Evolutionary conservation across 2,888 invertebrate genomes (phyloP), one percentile per base, ranked within the genome.

Genomic region (Onchidella celtica): DNA sequence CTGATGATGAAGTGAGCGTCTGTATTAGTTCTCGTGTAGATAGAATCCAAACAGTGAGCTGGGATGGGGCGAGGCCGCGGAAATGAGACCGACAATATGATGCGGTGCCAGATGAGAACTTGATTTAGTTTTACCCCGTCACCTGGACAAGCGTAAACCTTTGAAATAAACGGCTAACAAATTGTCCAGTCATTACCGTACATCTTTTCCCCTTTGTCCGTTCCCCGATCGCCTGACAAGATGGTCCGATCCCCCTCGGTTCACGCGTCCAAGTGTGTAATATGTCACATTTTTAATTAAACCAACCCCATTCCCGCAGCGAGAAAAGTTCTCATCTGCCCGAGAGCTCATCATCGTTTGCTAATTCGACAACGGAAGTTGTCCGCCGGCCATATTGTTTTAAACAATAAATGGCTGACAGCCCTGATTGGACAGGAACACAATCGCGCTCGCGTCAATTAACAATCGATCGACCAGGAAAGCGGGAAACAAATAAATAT

Each of bases 331-430:
- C 63, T 59, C 32, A 63, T 38, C 40, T 27, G 27, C 40, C 57
- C n/a, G 61, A 61, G 55, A n/a, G 47, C 76, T 76, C 66, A 66
- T 76, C 66, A 76, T 55, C 76, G 24, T 47, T 38, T 55, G 55
- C n/a, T 66, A 76, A 76, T 76, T 66, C 66, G 40, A 66, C 55
- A 38, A 34, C 76, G 76, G 76, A 76, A 76, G n/a, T 57, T 76
- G 55, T 55, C 55, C 66, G 27, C 32, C 34, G 55, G 55, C 32
- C 76, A 76, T 47, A 66, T 66, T 76, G 76, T 76, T 76, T 76
- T 27, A 66, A 47, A 66, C 66, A 66, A 47, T 76, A 76, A 76
- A 66, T 76, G 76, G 66, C 63, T 55, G 76, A 55, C 76, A 66
- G 14, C 6, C 2, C 24, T 47, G 76, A 66, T 63, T 75, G 59